Evolutionary conservation across 2,113 vertebrate species (phyloP), one percentile per base, ranked within the genome.

Genomic region (Trogon surrucura): DNA sequence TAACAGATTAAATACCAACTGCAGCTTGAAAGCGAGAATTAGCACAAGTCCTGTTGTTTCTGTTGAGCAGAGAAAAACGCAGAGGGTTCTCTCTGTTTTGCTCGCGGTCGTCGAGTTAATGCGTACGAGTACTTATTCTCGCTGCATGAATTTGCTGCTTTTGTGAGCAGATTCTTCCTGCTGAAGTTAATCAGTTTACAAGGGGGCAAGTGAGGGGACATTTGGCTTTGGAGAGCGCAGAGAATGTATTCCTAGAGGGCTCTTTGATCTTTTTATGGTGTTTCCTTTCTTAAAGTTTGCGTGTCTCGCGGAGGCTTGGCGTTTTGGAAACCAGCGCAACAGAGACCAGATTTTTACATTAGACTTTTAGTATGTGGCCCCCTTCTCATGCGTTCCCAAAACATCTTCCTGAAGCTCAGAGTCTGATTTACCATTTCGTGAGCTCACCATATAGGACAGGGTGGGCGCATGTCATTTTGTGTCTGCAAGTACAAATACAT

Each of bases 231-330:
- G 94, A 84, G 85, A 90, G 69, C 26, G 85, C 61, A 69, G 85
- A 75, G 88, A 88, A 90, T 79, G 75, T 80, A 67, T 78, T 95
- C 88, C 88, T 87, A 69, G 61, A 25, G 85, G 61, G 51, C 71
- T 83, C 90, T 95, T 97, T 96, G 88, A 93, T 93, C 95, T 95
- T 95, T 91, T 88, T 48, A 84, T 88, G 92, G 30, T 88, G 78
- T 94, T 96, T 88, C 93, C 82, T 80, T 96, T 94, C 79, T 90
- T 38, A 15, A 79, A 96, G 77, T 13, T 85, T 29, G 18, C 58
- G 65, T 78, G 88, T 88, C 85, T 89, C 80, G 34, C 74, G 80
- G 85, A n/a, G 60, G 12, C n/a, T 90, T 58, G 56, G 51, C 1
- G 5, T 48, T 91, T 71, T 86, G 72, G 67, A 85, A 88, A 78